Evolutionary conservation across 2,888 invertebrate genomes (phyloP).

Genomic region (Melikaiella ostensackeni): DNA sequence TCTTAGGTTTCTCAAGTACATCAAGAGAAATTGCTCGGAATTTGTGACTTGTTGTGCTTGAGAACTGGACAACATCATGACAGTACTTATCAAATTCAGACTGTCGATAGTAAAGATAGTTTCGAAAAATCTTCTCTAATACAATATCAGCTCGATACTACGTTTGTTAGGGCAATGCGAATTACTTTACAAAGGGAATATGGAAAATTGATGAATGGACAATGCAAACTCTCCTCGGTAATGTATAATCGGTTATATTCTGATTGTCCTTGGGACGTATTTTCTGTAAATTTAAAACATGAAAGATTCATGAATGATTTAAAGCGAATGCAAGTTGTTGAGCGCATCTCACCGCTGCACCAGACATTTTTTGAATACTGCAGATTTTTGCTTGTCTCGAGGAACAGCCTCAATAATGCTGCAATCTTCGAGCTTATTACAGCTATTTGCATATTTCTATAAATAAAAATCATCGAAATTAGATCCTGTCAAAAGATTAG

Average conservation of each 20-base stretch:
- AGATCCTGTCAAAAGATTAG: no score
- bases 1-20: slow-evolving; percentile 90
- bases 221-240: slow-evolving; percentile 22
- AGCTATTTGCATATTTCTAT: no score
- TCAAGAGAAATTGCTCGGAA: slow-evolving; percentile 89
- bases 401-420: no score
- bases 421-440: no score
- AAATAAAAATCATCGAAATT: no score
- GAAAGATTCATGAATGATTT: not conserved
- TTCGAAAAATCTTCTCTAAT: slow-evolving; percentile 90
- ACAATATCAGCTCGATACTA: slow-evolving; percentile 93
- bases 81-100: slow-evolving; percentile 87
- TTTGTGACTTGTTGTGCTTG: slow-evolving; percentile 88
- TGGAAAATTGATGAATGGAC: slow-evolving; percentile 83
- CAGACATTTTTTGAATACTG: not conserved
- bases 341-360: no score
- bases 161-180: slow-evolving; percentile 91
- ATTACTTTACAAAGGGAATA: slow-evolving; percentile 90
- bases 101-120: slow-evolving; percentile 90
- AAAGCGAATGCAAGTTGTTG: not conserved
- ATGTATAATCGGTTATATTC: not conserved
- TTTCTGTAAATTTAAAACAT: not conserved
- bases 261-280: not conserved
- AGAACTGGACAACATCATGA: slow-evolving; percentile 89
- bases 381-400: not conserved